A percentile compares a stretch with the other conserved stretches of the same genome.
phyloP scores from a whole-genome alignment of 2,888 invertebrate species.

The Heliconius ismenius region DNA sequence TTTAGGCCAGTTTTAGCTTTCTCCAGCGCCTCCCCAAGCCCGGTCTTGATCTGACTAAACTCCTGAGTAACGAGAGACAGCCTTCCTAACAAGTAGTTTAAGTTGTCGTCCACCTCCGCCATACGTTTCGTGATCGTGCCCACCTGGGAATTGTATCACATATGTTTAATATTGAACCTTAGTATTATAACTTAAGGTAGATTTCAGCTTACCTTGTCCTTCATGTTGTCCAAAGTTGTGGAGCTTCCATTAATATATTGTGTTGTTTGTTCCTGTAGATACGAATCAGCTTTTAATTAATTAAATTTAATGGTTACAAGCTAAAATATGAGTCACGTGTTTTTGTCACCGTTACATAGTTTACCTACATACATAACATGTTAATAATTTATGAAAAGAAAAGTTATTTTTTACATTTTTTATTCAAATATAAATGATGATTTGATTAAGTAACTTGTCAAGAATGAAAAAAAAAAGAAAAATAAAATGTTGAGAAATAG shows the following conservation, averaged over 20 bases:
- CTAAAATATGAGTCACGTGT: slow-evolving; percentile 25
- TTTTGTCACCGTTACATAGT: background rate
- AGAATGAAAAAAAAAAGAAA: background rate
- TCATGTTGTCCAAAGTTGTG: slow-evolving; percentile 88
- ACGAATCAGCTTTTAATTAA: slow-evolving; percentile 46
- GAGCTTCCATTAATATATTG: slow-evolving; percentile 90
- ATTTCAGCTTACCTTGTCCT: slow-evolving; percentile 83
- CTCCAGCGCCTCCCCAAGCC: slow-evolving; percentile 87
- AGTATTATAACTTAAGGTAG: background rate
- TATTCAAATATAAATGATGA: no score
- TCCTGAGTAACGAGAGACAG: slow-evolving; percentile 91
- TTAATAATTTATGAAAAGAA: background rate
- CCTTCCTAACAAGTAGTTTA: slow-evolving; percentile 90
- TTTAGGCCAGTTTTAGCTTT: slow-evolving; percentile 85
- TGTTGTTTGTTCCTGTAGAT: slow-evolving; percentile 86
- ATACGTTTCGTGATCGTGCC: slow-evolving; percentile 89
- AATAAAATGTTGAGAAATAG: background rate
- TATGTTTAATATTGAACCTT: background rate
- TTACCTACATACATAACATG: background rate
- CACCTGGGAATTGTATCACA: slow-evolving; percentile 76
- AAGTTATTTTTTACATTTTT: no score
- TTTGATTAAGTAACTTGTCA: no score
- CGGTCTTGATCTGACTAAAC: slow-evolving; percentile 90
- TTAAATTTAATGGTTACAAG: slow-evolving; percentile 30
- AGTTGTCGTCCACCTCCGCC: slow-evolving; percentile 89